phyloP scores from a whole-genome alignment of 2,113 vertebrate genomes.

The Ptilorrhoa leucosticta region DNA sequence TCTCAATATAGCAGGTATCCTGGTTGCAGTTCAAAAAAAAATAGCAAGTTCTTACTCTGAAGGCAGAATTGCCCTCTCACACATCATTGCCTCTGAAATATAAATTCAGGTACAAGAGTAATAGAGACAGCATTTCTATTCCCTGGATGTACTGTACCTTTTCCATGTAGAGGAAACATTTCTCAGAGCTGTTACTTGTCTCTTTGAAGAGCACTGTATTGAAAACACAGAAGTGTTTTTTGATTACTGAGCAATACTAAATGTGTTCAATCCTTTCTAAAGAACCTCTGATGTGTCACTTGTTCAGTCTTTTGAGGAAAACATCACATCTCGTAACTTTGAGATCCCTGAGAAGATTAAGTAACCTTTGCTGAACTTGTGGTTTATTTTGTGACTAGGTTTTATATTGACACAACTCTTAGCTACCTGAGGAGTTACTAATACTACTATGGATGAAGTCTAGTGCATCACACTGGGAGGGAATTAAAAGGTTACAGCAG shows the following conservation, averaged over 20 bases:
- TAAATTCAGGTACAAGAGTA: neutral
- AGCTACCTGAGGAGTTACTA: neutral
- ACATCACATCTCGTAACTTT: neutral
- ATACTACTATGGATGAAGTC: neutral
- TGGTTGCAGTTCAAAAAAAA: neutral
- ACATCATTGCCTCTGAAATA: neutral
- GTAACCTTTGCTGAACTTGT: neutral
- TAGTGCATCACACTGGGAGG: neutral
- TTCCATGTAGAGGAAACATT: neutral
- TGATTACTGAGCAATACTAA: neutral
- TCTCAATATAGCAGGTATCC: neutral
- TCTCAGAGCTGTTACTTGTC: neutral
- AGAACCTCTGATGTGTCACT: neutral
- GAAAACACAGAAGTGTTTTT: neutral
- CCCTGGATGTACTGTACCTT: neutral
- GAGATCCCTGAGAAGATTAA: neutral
- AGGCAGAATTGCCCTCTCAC: neutral
- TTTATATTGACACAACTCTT: neutral
- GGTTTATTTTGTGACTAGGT: neutral
- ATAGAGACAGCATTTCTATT: neutral
- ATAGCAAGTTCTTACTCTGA: neutral
- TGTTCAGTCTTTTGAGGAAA: neutral
- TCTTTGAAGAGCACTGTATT: neutral
- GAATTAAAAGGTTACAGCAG: neutral
- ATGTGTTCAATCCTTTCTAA: neutral